Evolutionary conservation across 2,113 vertebrate genomes (phyloP).

Genomic region (Dicrurus megarhynchus): DNA sequence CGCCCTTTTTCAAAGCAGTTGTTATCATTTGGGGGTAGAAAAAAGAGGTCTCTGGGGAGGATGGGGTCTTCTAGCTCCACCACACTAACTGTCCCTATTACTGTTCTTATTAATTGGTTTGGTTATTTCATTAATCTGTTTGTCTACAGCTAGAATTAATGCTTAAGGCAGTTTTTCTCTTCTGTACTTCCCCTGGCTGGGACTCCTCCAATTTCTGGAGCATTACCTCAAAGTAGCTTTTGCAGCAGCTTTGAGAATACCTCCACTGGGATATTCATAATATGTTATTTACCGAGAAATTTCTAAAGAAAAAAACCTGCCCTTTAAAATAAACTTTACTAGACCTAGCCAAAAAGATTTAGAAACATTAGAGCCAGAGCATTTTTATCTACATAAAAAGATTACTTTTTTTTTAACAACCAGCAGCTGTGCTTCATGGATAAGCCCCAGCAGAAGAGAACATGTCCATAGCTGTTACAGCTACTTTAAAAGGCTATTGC

Average conservation of each 20-base stretch:
- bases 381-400: slow-evolving; percentile 42
- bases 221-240: background rate
- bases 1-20: background rate
- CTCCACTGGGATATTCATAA: background rate
- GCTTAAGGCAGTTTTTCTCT: background rate
- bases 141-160: background rate
- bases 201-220: background rate
- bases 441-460: slow-evolving; percentile 30
- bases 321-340: slow-evolving; percentile 37
- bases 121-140: background rate
- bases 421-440: slow-evolving; percentile 38
- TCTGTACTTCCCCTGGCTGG: background rate
- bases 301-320: background rate
- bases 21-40: background rate
- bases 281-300: background rate
- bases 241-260: slow-evolving; percentile 1
- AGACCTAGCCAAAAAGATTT: slow-evolving; percentile 8
- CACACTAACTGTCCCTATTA: background rate
- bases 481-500: background rate
- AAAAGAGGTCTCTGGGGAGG: background rate
- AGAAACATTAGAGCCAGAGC: background rate
- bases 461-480: background rate
- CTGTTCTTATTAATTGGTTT: background rate
- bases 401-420: background rate
- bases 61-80: background rate